phyloP scores from a whole-genome alignment of 2,797 vertebrate genomes.

The Notamacropus eugenii region DNA sequence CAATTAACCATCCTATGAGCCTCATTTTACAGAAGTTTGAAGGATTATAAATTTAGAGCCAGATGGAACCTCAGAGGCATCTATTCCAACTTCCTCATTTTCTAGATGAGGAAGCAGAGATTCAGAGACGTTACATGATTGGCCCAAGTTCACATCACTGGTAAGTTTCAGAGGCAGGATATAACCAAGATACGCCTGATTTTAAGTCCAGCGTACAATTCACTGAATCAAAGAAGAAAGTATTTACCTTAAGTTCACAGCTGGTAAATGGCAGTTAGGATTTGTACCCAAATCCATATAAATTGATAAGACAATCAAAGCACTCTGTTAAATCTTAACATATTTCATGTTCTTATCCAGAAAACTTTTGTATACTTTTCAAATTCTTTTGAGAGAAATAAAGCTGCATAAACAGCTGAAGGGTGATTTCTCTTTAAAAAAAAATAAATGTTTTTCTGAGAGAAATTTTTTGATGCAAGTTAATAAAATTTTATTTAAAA shows the following conservation, averaged over 20 bases:
- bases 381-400: constrained; percentile 49
- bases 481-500: background rate
- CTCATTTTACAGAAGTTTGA: background rate
- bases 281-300: background rate
- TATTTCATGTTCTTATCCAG: background rate
- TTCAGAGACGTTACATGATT: background rate
- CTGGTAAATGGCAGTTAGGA: background rate
- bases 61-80: background rate
- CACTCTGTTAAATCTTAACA: constrained; percentile 63
- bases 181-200: background rate
- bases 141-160: background rate
- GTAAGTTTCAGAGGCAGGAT: background rate
- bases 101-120: background rate
- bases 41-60: background rate
- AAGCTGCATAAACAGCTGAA: background rate
- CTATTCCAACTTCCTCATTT: background rate
- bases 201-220: background rate
- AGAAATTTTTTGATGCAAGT: background rate
- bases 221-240: background rate
- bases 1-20: background rate
- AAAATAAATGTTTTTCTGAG: background rate
- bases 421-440: background rate
- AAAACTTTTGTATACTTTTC: background rate
- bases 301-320: constrained; percentile 46
- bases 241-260: background rate